A percentile compares a stretch with the other conserved stretches of the same genome.
phyloP scores from a whole-genome alignment of 2,797 vertebrate genomes.

The Muscicapa striata region DNA sequence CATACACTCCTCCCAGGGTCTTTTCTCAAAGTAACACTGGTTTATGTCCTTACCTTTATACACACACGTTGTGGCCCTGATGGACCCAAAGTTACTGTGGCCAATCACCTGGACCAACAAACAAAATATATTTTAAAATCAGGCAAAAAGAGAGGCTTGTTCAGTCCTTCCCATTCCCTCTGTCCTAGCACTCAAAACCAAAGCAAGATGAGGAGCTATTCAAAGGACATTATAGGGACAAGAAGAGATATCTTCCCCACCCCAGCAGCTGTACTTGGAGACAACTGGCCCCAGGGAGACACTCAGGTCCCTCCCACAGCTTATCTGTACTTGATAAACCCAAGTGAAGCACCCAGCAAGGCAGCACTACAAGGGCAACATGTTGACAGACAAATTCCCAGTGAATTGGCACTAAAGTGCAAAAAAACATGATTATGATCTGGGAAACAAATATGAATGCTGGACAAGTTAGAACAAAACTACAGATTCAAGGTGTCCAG shows the following conservation, averaged over 20 bases:
- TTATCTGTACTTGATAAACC: not conserved
- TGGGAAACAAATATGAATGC: not conserved
- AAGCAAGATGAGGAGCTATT: not conserved
- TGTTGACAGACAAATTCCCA: not conserved
- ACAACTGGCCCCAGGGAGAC: not conserved
- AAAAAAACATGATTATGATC: not conserved
- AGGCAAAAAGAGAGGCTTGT: not conserved
- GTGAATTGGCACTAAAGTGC: not conserved
- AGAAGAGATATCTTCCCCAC: not conserved
- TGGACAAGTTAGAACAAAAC: not conserved
- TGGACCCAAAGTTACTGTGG: slow-evolving; percentile 98
- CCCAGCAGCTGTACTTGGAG: not conserved
- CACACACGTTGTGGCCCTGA: slow-evolving; percentile 94
- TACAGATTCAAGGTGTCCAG: not conserved
- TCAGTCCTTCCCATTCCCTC: not conserved
- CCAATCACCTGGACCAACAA: slow-evolving; percentile 86
- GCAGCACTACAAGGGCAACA: not conserved
- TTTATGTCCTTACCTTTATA: slow-evolving; percentile 87
- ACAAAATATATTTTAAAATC: not conserved
- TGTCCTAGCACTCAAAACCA: not conserved
- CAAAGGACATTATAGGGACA: not conserved
- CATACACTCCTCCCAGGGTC: not conserved
- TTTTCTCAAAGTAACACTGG: not conserved
- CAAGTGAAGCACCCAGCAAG: not conserved
- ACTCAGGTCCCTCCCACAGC: not conserved